These are phyloP conservation scores for Zoanthus gigantus DNA, from an alignment of 92 coral and sea anemone genomes.

Conservation along the genomic window DNA sequence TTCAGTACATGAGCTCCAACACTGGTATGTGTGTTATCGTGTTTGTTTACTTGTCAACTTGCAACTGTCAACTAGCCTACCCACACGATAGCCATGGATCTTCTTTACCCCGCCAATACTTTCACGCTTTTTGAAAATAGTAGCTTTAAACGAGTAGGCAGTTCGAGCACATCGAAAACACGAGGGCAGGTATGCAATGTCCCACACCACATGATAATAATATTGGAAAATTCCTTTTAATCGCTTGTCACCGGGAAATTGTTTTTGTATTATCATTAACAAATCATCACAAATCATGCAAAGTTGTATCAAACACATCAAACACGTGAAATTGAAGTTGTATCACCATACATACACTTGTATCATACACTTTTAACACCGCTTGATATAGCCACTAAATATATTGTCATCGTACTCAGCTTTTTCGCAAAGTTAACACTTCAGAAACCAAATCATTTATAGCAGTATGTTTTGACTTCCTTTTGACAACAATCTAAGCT, in stretches of 20 bases:
- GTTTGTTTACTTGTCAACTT: slow-evolving; percentile 35
- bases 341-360: too few relatives aligned
- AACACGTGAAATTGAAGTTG: too few relatives aligned
- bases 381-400: background rate
- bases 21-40: slow-evolving; percentile 25
- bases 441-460: background rate
- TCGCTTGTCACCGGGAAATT: slow-evolving; percentile 25
- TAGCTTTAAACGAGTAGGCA: background rate
- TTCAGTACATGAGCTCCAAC: slow-evolving; percentile 6
- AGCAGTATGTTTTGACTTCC: background rate
- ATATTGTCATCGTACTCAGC: background rate
- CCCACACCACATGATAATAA: slow-evolving; percentile 15
- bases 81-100: background rate
- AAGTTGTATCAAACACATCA: background rate
- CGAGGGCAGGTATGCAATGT: slow-evolving; percentile 1
- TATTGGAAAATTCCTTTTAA: slow-evolving; percentile 21
- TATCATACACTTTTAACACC: background rate
- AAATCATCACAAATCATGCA: slow-evolving; percentile 31
- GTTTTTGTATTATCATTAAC: slow-evolving; percentile 26
- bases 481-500: background rate
- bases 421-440: background rate
- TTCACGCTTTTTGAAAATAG: background rate
- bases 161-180: slow-evolving; percentile 26
- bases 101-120: slow-evolving; percentile 1
- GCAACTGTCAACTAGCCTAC: slow-evolving; percentile 10